A percentile compares a stretch with the other conserved stretches of the same genome.
phyloP scores from a whole-genome alignment of 1,140 invertebrate genomes.

The Drosophila leontia region DNA sequence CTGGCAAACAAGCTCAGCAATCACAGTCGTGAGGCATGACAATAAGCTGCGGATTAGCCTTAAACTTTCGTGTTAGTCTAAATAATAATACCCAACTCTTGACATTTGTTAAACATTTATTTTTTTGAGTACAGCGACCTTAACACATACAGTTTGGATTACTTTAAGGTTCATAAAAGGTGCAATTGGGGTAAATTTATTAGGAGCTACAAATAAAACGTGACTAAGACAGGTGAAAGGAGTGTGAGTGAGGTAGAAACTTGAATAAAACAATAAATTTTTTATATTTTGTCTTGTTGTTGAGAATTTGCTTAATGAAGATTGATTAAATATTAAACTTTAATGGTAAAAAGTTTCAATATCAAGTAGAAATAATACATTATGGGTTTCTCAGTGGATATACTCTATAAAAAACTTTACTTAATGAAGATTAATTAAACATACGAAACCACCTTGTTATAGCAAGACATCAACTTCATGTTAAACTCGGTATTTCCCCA shows the following conservation, averaged over 20 bases:
- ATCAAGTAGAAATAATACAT: slow-evolving; percentile 18
- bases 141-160: not conserved
- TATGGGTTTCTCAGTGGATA: not conserved
- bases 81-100: slow-evolving; percentile 55
- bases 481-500: not conserved
- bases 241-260: too few species aligned
- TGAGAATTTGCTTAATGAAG: not conserved
- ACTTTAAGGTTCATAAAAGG: not conserved
- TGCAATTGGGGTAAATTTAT: slow-evolving; percentile 1
- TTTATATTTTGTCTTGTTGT: not conserved
- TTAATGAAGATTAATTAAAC: not conserved
- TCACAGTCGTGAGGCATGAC: slow-evolving; percentile 69
- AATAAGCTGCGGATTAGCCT: slow-evolving; percentile 62
- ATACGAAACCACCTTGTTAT: not conserved
- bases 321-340: not conserved
- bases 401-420: not conserved
- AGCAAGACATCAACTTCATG: not conserved
- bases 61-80: slow-evolving; percentile 60
- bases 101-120: slow-evolving; percentile 38
- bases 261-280: too few species aligned
- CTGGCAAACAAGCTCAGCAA: slow-evolving; percentile 43
- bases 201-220: not conserved
- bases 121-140: slow-evolving; percentile 14
- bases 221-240: slow-evolving; percentile 7
- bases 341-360: slow-evolving; percentile 7